A percentile compares a stretch with the other conserved stretches of the same genome.
These are phyloP conservation scores for Proctacanthus coquilletti DNA, from an alignment of 1,140 invertebrate genomes.

Conservation along the genomic window DNA sequence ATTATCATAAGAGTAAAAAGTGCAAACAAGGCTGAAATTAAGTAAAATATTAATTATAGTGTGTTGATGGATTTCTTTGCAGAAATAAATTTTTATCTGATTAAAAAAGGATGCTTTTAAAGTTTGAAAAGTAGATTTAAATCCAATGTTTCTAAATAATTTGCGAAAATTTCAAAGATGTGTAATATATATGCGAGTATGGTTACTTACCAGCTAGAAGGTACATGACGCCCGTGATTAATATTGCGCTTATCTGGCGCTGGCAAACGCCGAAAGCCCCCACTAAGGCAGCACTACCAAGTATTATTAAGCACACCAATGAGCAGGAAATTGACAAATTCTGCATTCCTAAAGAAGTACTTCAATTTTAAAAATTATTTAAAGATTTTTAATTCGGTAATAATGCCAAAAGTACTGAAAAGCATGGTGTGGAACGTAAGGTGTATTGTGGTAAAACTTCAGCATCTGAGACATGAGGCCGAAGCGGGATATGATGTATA, in stretches of 20 bases:
- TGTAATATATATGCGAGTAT: background rate
- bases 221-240: conserved; percentile 85
- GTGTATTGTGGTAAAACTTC: too few species aligned
- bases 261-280: conserved; percentile 71
- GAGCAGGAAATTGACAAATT: conserved; percentile 84
- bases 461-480: too few species aligned
- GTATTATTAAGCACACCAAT: conserved; percentile 70
- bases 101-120: background rate
- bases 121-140: background rate
- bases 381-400: too few species aligned
- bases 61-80: background rate
- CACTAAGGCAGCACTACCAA: conserved; percentile 65
- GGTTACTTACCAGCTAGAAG: conserved; percentile 56
- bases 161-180: conserved; percentile 1
- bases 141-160: background rate
- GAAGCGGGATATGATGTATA: too few species aligned
- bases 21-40: conserved; percentile 62
- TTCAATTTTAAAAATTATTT: too few species aligned
- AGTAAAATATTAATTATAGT: too few species aligned
- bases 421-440: too few species aligned
- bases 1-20: conserved; percentile 80
- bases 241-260: conserved; percentile 75
- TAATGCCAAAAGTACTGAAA: too few species aligned
- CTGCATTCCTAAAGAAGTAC: conserved; percentile 59
- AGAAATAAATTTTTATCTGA: background rate